Evolutionary conservation across 2,113 vertebrate species (phyloP), one percentile per base, ranked within the genome.

Genomic region (Boulengeromyrus knoepffleri): DNA sequence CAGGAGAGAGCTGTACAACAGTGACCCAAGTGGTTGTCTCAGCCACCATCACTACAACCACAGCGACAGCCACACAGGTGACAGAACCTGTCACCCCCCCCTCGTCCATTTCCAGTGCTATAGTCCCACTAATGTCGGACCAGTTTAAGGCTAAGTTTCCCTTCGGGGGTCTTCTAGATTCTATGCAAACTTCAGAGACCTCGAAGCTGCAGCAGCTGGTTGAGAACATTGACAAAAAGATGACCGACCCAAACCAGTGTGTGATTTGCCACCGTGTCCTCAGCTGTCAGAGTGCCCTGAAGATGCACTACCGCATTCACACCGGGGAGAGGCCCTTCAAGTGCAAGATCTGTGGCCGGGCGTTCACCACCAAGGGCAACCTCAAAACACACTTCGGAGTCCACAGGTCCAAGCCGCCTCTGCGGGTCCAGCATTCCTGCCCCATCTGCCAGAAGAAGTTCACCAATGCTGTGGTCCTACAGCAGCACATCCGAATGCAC

Each of bases 381-480:
- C 96, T 99, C 91, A 99, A 99, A 96, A 99, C 99, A 31, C 99
- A 99, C 95, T 99, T 99, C 90, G 98, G 99, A 88, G 99, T 99
- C 91, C 99, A 99, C 95, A 97, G 99, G 87, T 98, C 99, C 53
- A 99, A 99, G 95, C 98, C 98, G 3, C 99, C 99, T 31, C 97
- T 99, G 87, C 95, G 98, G 52, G 98, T 99, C 90, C 99, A 99
- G 92, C 98, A 99, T 93, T 99, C 99, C 0, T 99, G 99, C 94
- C 99, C 99, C 88, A 99, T 99, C 93, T 99, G 99, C 95, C 99
- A 99, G 95, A 99, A 99, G 95, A 99, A 99, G 96, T 99, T 99
- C 96, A 99, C 99, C 46, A 99, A 99, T 0, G 99, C 99, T 0
- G 98, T 99, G 85, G 99, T 99, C 88, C 95, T 99, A 88, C 99